A percentile compares a stretch with the other conserved stretches of the same genome.
Evolutionary conservation across 2,113 vertebrate species (phyloP).

Genomic region (Bucco capensis): DNA sequence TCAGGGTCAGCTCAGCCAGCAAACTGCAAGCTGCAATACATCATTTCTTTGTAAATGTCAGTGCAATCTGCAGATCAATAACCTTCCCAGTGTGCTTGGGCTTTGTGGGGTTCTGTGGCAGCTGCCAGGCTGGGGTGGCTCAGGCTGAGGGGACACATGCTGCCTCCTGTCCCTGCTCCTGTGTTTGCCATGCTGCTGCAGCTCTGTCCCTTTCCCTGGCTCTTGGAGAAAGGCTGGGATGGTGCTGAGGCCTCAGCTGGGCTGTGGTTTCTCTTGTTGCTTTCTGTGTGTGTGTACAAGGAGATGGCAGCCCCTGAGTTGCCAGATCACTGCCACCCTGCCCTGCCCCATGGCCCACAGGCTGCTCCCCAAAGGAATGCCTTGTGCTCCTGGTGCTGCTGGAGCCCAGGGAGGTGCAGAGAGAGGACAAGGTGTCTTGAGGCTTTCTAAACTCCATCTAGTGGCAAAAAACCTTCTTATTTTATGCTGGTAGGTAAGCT

Average conservation of each 20-base stretch:
- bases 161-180: background rate
- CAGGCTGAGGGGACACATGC: background rate
- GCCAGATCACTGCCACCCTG: background rate
- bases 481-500: background rate
- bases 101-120: conserved; percentile 61
- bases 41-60: conserved; percentile 82
- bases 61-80: conserved; percentile 74
- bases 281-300: background rate
- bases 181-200: fast-evolving
- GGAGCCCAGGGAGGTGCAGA: fast-evolving
- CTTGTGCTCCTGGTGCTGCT: fast-evolving
- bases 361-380: fast-evolving
- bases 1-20: conserved; percentile 63
- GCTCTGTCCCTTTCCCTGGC: background rate
- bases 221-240: background rate
- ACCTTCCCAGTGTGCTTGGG: conserved; percentile 30
- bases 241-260: fast-evolving
- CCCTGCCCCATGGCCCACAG: fast-evolving
- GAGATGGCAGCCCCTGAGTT: background rate
- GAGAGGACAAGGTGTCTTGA: background rate
- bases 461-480: background rate
- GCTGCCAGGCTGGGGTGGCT: background rate
- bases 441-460: background rate
- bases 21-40: conserved; percentile 73
- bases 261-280: background rate